Evolutionary conservation across 1,140 invertebrate species (phyloP).

Genomic region (Aporrectodea caliginosa): DNA sequence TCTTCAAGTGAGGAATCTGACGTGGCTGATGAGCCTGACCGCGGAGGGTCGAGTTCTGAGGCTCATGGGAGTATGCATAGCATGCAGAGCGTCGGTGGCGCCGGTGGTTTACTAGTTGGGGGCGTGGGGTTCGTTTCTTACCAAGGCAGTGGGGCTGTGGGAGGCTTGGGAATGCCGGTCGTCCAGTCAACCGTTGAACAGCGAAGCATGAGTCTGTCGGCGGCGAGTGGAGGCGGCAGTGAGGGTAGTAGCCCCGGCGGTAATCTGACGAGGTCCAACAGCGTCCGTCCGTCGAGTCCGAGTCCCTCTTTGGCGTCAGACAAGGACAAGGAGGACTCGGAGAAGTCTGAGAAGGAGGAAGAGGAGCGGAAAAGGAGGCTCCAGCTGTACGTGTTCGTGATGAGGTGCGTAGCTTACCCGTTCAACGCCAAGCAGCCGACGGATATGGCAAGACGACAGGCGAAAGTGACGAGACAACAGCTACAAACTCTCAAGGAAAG

Average conservation of each 20-base stretch:
- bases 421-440: slow-evolving; percentile 99
- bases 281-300: neutral
- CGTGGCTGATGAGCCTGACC: neutral
- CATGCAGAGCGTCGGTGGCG: neutral
- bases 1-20: neutral
- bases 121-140: neutral
- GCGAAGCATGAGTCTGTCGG: neutral
- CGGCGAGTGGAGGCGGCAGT: neutral
- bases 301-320: neutral
- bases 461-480: slow-evolving; percentile 85
- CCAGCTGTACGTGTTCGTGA: slow-evolving; percentile 97
- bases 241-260: neutral
- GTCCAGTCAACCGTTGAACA: neutral
- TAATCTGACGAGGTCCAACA: neutral
- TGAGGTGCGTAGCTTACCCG: slow-evolving; percentile 95
- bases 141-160: neutral
- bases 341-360: slow-evolving; percentile 41
- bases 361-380: slow-evolving; percentile 60
- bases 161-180: neutral
- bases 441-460: slow-evolving; percentile 79
- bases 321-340: neutral
- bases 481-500: slow-evolving; percentile 89
- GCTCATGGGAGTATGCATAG: neutral
- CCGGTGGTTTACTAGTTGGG: neutral
- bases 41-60: neutral